Evolutionary conservation across 1,140 invertebrate genomes (phyloP), one percentile per base, ranked within the genome.

Genomic region (Euglossa dilemma): DNA sequence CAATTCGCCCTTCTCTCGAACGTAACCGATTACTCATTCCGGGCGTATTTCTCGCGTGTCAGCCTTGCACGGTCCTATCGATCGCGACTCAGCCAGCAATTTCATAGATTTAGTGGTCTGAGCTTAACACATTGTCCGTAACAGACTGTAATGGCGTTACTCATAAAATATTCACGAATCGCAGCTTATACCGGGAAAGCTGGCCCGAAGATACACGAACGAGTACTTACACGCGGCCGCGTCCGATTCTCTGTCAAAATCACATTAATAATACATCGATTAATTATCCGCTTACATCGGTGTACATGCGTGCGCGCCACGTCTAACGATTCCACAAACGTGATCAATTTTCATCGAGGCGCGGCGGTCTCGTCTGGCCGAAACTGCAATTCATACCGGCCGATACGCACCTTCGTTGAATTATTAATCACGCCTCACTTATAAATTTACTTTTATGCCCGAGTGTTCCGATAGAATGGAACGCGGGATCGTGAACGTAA

Each of bases 181-280:
- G 78, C 56, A 52, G 59, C 61, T 61, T 71, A 73, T 80, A 87
- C 76, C 45, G 72, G 67, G 57, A 78, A 64, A 43, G 80, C 67
- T 25, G 16, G 57, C 43, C 56, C 69, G 59, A 84, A 84, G 85
- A 86, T 72, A 78, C 80, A 75, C 85, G 72, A 87, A 87, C 80
- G 86, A 76, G 61, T 87, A 77, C 73, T 86, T 52, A 52, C 78
- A 74, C 77, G 66, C 83, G 77, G 43, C 54, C 43, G 63, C 61
- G 59, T 56, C 61, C 76, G 66, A 70, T 70, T 87, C 70, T 80
- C 85, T 84, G 74, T 84, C 70, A 87, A 87, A 87, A 86, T 71
- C 75, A 59, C 81, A 87, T 87, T 87, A 87, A 87, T 87, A 87
- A 87, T 87, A 78, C 85, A 87, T 81, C 81, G 76, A 87, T 87